Evolutionary conservation across 2,113 vertebrate species (phyloP), one percentile per base, ranked within the genome.

Genomic region (Tupaia chinensis): DNA sequence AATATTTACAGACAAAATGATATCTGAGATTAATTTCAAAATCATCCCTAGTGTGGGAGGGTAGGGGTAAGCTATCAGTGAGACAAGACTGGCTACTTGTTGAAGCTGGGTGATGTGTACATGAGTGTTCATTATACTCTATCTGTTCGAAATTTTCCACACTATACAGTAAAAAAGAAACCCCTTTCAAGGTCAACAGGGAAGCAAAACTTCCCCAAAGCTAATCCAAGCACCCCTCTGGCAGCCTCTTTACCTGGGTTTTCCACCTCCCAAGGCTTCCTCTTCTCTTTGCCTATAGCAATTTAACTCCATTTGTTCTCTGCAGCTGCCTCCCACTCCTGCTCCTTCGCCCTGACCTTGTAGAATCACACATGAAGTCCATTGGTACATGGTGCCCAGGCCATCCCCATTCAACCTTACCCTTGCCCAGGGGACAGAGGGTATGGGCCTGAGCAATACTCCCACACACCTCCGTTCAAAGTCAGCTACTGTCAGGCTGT

Each of bases 11-110:
- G 60, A 74, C 34, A 79, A 87, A 90, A 89, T 76, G 25, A 82
- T 61, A 25, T 82, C 69, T 83, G 60, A 17, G 44, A 90, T 95
- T 94, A 74, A 77, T 77, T 94, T 89, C 72, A 87, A 89, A 87
- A 60, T 80, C 92, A 68, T 17, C n/a, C 29, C 65, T 27, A 66
- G 27, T 32, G 8, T 87, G 72, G 27, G 16, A 85, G 87, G 69
- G 23, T 73, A 20, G 4, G 19, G 25, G 17, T 32, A 58, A 61
- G 22, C 56, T 70, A 1, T 11, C 44, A 85, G 10, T 92, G 77
- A 91, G 14, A 61, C 65, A 54, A 90, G 44, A 72, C 73, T 72
- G 22, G 11, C 53, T 77, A 65, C 22, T 74, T 65, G 61, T 63
- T 70, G 56, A 77, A 65, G 22, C 78, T 70, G 4, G 15, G 54